Percentiles rank a stretch among this genome's conserved stretches.
phyloP scores from a whole-genome alignment of 2,113 vertebrate species.

The Platysternon megacephalum region DNA sequence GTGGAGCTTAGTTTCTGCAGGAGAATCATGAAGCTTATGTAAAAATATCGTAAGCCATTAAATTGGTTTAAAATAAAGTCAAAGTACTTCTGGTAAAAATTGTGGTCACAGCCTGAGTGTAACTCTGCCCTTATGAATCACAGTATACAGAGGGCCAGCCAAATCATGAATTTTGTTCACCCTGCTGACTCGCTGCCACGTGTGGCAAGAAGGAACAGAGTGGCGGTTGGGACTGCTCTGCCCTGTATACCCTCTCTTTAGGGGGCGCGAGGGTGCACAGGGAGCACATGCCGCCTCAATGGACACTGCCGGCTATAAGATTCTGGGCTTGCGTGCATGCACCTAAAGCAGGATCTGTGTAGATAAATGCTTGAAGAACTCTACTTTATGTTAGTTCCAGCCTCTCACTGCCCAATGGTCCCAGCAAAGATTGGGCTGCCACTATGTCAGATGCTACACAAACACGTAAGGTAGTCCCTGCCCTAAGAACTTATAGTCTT shows the following conservation, averaged over 20 bases:
- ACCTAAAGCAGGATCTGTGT: too few relatives aligned
- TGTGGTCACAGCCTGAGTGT: too few relatives aligned
- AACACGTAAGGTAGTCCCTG: too few relatives aligned
- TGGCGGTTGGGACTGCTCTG: neutral
- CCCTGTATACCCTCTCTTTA: neutral
- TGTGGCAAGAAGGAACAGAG: rapidly evolving
- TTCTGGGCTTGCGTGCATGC: too few relatives aligned
- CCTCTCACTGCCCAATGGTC: neutral
- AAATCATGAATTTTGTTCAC: too few relatives aligned
- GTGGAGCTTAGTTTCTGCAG: neutral
- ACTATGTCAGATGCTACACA: rapidly evolving
- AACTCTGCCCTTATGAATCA: too few relatives aligned
- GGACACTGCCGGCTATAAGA: neutral
- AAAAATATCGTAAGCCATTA: neutral
- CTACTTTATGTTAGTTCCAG: rapidly evolving
- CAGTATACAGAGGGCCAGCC: too few relatives aligned
- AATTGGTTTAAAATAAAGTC: neutral
- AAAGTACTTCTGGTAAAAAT: neutral
- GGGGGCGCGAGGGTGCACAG: rapidly evolving
- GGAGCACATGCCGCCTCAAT: rapidly evolving
- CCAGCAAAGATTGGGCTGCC: neutral
- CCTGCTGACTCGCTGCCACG: neutral
- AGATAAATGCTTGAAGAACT: too few relatives aligned
- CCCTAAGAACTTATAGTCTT: neutral
- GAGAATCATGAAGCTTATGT: neutral